Evolutionary conservation across 1,140 invertebrate genomes (phyloP), one percentile per base, ranked within the genome.

Genomic region (Achatina immaculata): DNA sequence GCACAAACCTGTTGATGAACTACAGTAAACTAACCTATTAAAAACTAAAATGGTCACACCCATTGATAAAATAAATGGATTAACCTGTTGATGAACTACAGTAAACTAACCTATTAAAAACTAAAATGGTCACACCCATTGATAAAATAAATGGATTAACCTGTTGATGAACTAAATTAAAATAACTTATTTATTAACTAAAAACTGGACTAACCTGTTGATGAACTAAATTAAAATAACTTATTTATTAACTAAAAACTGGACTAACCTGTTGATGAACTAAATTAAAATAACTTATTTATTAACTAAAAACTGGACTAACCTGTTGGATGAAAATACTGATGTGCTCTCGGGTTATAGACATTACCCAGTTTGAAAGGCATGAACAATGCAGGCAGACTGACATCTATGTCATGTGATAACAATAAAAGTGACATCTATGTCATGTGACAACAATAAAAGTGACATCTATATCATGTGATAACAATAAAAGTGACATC

Each of bases 361-460:
- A 89, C 77, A 45, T 86, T 87, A n/a, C 83, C 81, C 38, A 73
- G 84, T 43, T 84, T 86, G 42, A 83, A 85, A 24, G 89, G 90
- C 89, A 90, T 91, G 81, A 90, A 91, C 62, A 91, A 82, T 7
- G 90, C 89, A 38, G 90, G 90, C 43, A 90, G 83, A 83, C 87
- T 89, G 6, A 90, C 88, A 86, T 90, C 89, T 90, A n/a, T n/a
- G n/a, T n/a, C n/a, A n/a, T n/a, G n/a, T n/a, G n/a, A n/a, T n/a
- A n/a, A 62, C 43, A n/a, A n/a, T n/a, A n/a, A n/a, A n/a, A n/a
- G n/a, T n/a, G n/a, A n/a, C n/a, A n/a, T n/a, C n/a, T n/a, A n/a
- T n/a, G n/a, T n/a, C n/a, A n/a, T n/a, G n/a, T n/a, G n/a, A n/a
- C n/a, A n/a, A n/a, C n/a, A n/a, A n/a, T n/a, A n/a, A n/a, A n/a